A percentile compares a stretch with the other conserved stretches of the same genome.
phyloP scores from a whole-genome alignment of 2,797 vertebrate species.

The Enteromius treurensis region DNA sequence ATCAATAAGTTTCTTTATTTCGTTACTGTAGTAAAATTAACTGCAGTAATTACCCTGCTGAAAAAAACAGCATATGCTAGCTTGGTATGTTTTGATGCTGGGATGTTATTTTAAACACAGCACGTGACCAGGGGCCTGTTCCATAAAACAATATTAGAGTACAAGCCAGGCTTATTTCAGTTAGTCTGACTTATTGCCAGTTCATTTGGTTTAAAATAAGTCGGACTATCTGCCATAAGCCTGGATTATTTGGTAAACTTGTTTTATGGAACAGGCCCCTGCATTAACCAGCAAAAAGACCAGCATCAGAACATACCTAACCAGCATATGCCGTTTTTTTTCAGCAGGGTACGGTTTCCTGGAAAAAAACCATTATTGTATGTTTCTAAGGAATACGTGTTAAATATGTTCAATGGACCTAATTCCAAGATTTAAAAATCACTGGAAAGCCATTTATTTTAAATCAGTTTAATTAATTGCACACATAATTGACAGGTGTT shows the following conservation, averaged over 20 bases:
- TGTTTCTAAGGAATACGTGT: background rate
- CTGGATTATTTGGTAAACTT: too few species aligned
- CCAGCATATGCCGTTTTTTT: too few species aligned
- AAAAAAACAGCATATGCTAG: background rate
- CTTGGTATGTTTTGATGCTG: too few species aligned
- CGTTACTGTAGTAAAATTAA: background rate
- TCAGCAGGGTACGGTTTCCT: background rate
- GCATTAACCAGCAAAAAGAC: too few species aligned
- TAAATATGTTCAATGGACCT: background rate
- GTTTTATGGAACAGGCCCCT: too few species aligned
- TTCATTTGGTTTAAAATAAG: too few species aligned
- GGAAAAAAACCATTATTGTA: background rate
- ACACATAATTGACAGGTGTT: slow-evolving; percentile 83
- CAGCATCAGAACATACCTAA: too few species aligned
- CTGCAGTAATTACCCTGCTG: background rate
- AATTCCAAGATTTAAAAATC: slow-evolving; percentile 47
- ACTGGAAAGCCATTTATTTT: slow-evolving; percentile 70
- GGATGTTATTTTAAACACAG: background rate
- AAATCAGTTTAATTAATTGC: slow-evolving; percentile 84
- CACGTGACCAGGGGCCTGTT: too few species aligned
- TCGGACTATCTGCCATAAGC: too few species aligned
- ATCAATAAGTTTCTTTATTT: background rate
- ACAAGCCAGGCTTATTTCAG: too few species aligned
- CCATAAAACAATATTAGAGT: too few species aligned
- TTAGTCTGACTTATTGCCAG: too few species aligned